Percentiles rank a stretch among this genome's conserved stretches.
Conservation (phyloP, 2,113 vertebrate species). For the Chaetodon auriga region DNA sequence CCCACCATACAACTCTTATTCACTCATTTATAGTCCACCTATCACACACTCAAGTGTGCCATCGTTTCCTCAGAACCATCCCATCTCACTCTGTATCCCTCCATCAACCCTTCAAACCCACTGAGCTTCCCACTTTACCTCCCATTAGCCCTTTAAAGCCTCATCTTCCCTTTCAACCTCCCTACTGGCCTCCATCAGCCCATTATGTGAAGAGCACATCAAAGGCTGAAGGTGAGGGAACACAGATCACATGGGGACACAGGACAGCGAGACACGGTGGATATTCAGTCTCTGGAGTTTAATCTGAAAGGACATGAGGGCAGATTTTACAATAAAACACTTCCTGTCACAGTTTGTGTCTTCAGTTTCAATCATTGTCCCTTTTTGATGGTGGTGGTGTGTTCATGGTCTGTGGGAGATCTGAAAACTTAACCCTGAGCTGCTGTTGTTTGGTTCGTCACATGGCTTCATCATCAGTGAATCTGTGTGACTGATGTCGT, state of each 20-base stretch:
- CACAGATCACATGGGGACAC: not conserved
- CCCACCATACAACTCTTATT: too few relatives aligned
- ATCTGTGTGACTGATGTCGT: too few relatives aligned
- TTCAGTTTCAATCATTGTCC: not conserved
- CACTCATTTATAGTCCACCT: too few relatives aligned
- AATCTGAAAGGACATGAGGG: not conserved
- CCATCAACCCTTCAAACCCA: not conserved
- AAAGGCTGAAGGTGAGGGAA: not conserved
- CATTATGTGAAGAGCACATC: not conserved
- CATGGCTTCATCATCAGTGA: not conserved
- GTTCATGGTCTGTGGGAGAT: not conserved
- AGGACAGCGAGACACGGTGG: not conserved
- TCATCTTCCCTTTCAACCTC: not conserved
- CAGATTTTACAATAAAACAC: conserved; percentile 8
- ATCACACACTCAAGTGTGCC: not conserved
- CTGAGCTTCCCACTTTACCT: not conserved
- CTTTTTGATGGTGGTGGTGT: not conserved
- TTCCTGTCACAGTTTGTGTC: not conserved
- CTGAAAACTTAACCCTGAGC: not conserved
- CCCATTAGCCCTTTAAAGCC: not conserved
- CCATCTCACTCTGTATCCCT: not conserved
- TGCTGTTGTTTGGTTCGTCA: not conserved
- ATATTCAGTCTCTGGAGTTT: not conserved
- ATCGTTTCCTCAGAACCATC: not conserved
- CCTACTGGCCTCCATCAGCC: not conserved